These are phyloP conservation scores for Zenarchopterus dispar DNA, from an alignment of 2,797 vertebrate genomes.

Conservation along the genomic window DNA sequence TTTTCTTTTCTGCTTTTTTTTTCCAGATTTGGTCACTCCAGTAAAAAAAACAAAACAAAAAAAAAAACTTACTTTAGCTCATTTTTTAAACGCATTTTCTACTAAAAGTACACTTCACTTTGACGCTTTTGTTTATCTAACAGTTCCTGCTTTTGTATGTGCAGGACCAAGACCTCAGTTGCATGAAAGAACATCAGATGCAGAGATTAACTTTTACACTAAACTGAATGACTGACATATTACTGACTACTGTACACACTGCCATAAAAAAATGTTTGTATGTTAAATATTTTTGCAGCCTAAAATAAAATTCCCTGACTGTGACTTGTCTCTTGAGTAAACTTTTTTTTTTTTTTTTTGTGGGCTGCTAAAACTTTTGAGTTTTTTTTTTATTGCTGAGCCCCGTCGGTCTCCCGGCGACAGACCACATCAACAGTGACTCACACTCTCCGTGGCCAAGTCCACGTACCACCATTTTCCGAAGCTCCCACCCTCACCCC, in stretches of 20 bases:
- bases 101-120: conserved; percentile 42
- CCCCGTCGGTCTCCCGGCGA: conserved; percentile 73
- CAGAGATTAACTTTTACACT: conserved; percentile 52
- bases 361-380: too few species aligned
- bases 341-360: neutral
- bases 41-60: too few species aligned
- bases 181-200: conserved; percentile 57
- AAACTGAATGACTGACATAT: conserved; percentile 63
- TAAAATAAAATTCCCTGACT: conserved; percentile 81
- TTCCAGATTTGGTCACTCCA: too few species aligned
- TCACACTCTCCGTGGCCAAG: conserved; percentile 79
- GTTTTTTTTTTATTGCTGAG: conserved; percentile 7
- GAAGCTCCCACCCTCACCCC: neutral
- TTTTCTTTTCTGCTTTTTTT: neutral
- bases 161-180: conserved; percentile 53
- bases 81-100: conserved; percentile 32
- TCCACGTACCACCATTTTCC: conserved; percentile 81
- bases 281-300: conserved; percentile 62
- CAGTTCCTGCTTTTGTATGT: conserved; percentile 60
- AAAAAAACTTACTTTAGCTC: conserved; percentile 22
- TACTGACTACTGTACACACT: conserved; percentile 82
- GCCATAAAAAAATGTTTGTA: conserved; percentile 66
- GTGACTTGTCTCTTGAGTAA: conserved; percentile 38
- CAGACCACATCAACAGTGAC: conserved; percentile 82
- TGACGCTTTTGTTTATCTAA: conserved; percentile 66